Evolutionary conservation across 2,888 invertebrate species (phyloP).

Genomic region (Eurois occulta): DNA sequence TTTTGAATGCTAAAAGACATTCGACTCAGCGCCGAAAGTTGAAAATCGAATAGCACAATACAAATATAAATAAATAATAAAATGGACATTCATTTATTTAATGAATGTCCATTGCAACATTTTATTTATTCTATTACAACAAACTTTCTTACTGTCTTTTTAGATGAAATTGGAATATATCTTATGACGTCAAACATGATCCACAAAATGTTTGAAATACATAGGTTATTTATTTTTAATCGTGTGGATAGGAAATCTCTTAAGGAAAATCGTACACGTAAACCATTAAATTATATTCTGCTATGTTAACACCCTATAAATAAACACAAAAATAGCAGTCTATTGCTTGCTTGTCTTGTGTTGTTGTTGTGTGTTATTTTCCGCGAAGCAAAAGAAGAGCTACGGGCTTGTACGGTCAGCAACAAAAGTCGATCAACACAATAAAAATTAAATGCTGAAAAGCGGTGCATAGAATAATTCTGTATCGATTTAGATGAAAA

Average conservation of each 20-base stretch:
- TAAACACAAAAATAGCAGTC: constrained; percentile 9
- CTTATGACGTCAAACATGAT: background rate
- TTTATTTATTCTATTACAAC: too few relatives aligned
- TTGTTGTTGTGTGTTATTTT: too few relatives aligned
- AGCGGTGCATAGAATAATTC: background rate
- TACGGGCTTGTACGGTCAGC: background rate
- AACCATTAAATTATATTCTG: constrained; percentile 11
- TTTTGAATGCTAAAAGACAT: background rate
- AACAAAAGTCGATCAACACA: background rate
- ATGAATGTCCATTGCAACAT: background rate
- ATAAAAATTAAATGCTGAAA: background rate
- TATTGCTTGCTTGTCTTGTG: too few relatives aligned
- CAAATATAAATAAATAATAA: background rate
- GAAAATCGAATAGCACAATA: background rate
- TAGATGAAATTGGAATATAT: background rate
- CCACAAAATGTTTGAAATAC: background rate
- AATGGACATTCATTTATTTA: too few relatives aligned
- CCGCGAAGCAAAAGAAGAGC: background rate
- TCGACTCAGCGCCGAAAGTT: background rate
- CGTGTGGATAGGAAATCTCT: background rate
- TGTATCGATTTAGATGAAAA: background rate
- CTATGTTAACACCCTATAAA: constrained; percentile 13
- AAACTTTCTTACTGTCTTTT: background rate
- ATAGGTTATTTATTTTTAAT: background rate
- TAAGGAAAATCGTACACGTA: constrained; percentile 17